Base-by-base conservation (phyloP, 2,888 invertebrate genomes). In the Erebia palarica region DNA sequence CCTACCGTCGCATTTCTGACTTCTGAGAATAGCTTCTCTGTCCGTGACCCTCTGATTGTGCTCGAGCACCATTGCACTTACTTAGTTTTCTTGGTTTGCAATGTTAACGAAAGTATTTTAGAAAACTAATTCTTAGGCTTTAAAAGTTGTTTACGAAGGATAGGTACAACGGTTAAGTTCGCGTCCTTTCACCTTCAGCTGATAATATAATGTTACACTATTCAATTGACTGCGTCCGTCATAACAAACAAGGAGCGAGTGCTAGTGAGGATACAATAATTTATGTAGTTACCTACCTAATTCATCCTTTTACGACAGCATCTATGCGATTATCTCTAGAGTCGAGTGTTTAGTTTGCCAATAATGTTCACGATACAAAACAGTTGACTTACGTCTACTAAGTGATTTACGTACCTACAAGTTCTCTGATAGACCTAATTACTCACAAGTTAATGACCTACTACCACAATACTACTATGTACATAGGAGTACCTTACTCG, bases 161-260 rank as follows among this genome's bases (percentile, higher is more conserved):
- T 21, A n/a, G n/a, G 3, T 42, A 42, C 16, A 13, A 61, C 61
- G 16, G 42, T 47, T 1, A 16, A 44, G n/a, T n/a, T 65, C 21
- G 18, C 49, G 42, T 11, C 59, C 21, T 65, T 58, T 71, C 69
- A 74, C 76, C 77, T 77, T 78, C 77, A 74, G 73, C 36, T 7
- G 36, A 36, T 7, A 36, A 77, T 80, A 79, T 82, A 78, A 78
- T 75, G 78, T 80, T 82, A 80, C 73, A 69, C 81, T 80, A 82
- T 85, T 84, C 86, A 89, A 88, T 88, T 90, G 88, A 83, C 72
- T 74, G 77, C 83, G 81, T 89, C 89, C 89, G 87, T 81, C 82
- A 81, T 78, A 82, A 84, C 82, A 86, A 85, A 84, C 82, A 82
- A 78, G 76, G 78, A 76, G 73, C 78, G 80, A 58, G 78, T 27